Evolutionary conservation across 1,140 invertebrate genomes (phyloP), one percentile per base, ranked within the genome.

Genomic region (Geopemphigus sp.): DNA sequence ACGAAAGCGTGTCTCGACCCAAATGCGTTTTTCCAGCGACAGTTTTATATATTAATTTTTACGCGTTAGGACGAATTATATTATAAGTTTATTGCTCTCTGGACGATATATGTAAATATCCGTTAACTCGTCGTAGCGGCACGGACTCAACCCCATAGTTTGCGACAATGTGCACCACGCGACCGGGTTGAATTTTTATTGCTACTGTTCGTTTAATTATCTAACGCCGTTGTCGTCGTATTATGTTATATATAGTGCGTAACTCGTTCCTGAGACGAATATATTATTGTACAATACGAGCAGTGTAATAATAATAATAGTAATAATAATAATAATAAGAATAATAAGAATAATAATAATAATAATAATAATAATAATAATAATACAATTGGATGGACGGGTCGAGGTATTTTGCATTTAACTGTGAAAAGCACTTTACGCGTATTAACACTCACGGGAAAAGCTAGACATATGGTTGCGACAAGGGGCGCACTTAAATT

Each of bases 181-280:
- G 8, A 39, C 3, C 32, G 32, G 32, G 32, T 3, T 39, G 32
- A 39, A 39, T 19, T 68, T 68, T 17, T 22, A 50, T 12, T 8
- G 66, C 66, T n/a, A 50, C 45, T 15, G 45, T 68, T 47, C 45
- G 66, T 68, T 68, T 24, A 68, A 68, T 68, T 68, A 26, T 68
- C 47, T 50, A 50, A 39, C 32, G 32, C 32, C 32, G 32, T 39
- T 8, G 32, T 4, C 3, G 3, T 4, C 8, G 8, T 39, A 39
- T 4, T 39, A 39, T 39, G 8, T 39, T 39, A 39, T 39, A 39
- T 8, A 8, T 39, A 39, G 32, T 8, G 26, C 59, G 59, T 24
- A 68, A 50, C 66, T n/a, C 66, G 66, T 39, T 64, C 29, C 32
- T 11, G 47, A 50, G 47, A 12, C 8, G 47, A 50, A 39, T 39